Evolutionary conservation across 2,888 invertebrate species (phyloP).

Genomic region (Chouioia cunea): DNA sequence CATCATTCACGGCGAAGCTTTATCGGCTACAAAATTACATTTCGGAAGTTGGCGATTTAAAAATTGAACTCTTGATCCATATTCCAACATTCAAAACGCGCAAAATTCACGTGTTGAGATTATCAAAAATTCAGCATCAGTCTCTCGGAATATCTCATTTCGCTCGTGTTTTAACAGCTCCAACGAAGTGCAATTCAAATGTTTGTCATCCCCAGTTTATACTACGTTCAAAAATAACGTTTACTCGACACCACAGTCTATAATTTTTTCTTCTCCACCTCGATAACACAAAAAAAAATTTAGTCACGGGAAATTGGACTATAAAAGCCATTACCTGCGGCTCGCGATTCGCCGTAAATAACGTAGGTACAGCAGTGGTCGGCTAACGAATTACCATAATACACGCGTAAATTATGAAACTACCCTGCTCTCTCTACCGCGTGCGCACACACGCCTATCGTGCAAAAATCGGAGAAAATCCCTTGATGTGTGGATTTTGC

Average conservation of each 20-base stretch:
- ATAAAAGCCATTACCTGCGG: conserved; percentile 27
- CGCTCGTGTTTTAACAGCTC: background rate
- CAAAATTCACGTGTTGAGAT: too few relatives aligned
- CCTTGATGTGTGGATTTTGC: conserved; percentile 43
- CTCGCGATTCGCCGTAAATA: conserved; percentile 52
- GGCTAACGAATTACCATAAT: conserved; percentile 57
- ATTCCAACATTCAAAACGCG: too few relatives aligned
- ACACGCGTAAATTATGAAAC: conserved; percentile 52
- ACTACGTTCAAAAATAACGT: too few relatives aligned
- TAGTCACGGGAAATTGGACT: conserved; percentile 33
- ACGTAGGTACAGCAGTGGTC: conserved; percentile 42
- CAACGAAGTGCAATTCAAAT: background rate
- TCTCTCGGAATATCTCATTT: too few relatives aligned
- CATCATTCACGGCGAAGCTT: too few relatives aligned
- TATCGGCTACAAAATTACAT: too few relatives aligned
- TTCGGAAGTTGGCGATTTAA: too few relatives aligned
- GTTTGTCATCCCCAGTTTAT: background rate
- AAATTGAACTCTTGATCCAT: too few relatives aligned
- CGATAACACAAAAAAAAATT: conserved; percentile 34
- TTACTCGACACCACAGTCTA: too few relatives aligned
- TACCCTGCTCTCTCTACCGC: background rate
- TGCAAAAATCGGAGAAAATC: conserved; percentile 44
- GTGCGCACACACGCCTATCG: conserved; percentile 25
- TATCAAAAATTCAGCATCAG: too few relatives aligned
- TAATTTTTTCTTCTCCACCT: background rate